A percentile compares a stretch with the other conserved stretches of the same genome.
phyloP scores from a whole-genome alignment of 2,113 vertebrate genomes.

The Taxidea taxus region DNA sequence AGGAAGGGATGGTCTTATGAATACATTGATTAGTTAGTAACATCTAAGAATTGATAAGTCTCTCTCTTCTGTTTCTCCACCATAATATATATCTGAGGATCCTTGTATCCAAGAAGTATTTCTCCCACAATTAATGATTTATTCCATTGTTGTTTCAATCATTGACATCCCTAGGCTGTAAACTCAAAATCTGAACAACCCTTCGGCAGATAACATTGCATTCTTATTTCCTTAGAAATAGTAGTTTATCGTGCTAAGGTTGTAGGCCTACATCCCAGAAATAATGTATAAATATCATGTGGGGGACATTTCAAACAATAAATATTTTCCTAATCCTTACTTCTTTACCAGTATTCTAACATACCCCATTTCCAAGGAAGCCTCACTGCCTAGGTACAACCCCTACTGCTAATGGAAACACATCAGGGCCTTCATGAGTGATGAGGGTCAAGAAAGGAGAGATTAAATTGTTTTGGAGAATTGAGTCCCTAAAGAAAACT shows the following conservation, averaged over 20 bases:
- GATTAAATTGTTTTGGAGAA: not conserved
- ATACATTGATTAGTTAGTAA: not conserved
- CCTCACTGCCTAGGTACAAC: not conserved
- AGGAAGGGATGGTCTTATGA: not conserved
- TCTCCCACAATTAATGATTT: not conserved
- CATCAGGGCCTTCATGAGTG: not conserved
- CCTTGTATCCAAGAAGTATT: not conserved
- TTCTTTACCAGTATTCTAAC: not conserved
- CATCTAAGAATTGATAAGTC: not conserved
- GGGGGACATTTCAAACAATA: not conserved
- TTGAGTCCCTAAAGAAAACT: not conserved
- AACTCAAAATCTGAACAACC: not conserved
- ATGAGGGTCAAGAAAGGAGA: not conserved
- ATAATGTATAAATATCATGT: not conserved
- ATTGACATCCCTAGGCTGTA: not conserved
- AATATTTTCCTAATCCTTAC: not conserved
- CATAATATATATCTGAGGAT: not conserved
- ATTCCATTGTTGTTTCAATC: not conserved
- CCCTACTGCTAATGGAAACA: not conserved
- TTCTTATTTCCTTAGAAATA: not conserved
- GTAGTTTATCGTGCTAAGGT: not conserved
- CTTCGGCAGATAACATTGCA: not conserved
- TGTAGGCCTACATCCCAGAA: not conserved
- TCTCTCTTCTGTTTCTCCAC: not conserved
- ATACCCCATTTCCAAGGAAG: not conserved